Evolutionary conservation across 2,888 invertebrate species (phyloP).

Genomic region (Drosophila colorata): DNA sequence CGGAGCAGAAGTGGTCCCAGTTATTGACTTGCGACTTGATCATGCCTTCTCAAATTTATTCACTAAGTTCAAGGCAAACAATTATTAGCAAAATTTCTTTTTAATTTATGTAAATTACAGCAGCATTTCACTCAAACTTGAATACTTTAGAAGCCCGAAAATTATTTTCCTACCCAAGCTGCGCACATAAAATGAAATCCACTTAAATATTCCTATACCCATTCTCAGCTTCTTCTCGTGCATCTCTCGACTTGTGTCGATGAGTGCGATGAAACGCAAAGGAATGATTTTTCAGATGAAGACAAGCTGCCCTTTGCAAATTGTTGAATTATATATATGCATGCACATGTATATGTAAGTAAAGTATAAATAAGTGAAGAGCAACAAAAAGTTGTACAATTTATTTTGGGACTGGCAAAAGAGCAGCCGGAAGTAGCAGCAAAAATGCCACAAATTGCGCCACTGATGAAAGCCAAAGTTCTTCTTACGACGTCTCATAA

Average conservation of each 20-base stretch:
- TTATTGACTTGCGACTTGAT: no score
- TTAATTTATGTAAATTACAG: conserved; percentile 43
- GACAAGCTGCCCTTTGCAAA: conserved; percentile 42
- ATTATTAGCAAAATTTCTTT: conserved; percentile 24
- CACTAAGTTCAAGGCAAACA: conserved; percentile 14
- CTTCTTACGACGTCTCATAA: conserved; percentile 21
- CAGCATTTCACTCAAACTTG: conserved; percentile 25
- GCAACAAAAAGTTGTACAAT: conserved; percentile 49
- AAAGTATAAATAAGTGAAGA: conserved; percentile 43
- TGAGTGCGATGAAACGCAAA: conserved; percentile 19
- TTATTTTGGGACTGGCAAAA: conserved; percentile 19
- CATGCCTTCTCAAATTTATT: background rate
- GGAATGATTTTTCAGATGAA: conserved; percentile 34
- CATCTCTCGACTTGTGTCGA: conserved; percentile 39
- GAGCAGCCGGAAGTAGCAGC: conserved; percentile 2
- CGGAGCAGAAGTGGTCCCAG: background rate
- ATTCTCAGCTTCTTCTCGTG: conserved; percentile 30
- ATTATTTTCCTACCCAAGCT: conserved; percentile 3
- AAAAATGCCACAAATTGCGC: conserved; percentile 54
- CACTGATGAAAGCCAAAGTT: conserved; percentile 50
- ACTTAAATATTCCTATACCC: conserved; percentile 20
- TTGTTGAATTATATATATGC: conserved; percentile 48
- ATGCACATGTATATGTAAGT: conserved; percentile 20
- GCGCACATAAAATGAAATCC: conserved; percentile 23
- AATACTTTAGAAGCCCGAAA: conserved; percentile 15